Conservation (phyloP, 2,113 vertebrate species). For the Mugil cephalus region DNA sequence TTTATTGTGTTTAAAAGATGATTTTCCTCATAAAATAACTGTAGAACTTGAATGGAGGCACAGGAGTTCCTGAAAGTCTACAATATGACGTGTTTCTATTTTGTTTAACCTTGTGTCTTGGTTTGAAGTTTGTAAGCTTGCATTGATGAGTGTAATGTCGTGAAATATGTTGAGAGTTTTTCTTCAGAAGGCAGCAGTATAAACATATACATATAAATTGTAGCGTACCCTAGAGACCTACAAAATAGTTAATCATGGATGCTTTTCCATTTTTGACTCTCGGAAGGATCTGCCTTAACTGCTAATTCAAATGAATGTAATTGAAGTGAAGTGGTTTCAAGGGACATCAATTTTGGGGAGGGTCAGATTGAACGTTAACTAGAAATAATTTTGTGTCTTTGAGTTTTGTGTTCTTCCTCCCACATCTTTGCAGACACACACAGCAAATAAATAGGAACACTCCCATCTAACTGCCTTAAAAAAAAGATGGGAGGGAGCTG, state of each 20-base stretch:
- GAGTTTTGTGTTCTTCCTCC: neutral
- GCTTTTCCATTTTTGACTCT: neutral
- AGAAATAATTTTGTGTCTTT: neutral
- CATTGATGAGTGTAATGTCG: too few species aligned
- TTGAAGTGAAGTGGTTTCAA: too few species aligned
- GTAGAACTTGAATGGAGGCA: too few species aligned
- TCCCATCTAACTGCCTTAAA: constrained; percentile 64
- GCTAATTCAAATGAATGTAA: constrained; percentile 31
- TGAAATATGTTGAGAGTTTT: too few species aligned
- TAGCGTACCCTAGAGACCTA: neutral
- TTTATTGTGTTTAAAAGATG: neutral
- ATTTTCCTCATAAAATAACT: too few species aligned
- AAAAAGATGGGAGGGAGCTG: neutral
- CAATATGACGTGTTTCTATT: too few species aligned
- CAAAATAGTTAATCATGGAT: neutral
- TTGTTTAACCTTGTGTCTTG: too few species aligned
- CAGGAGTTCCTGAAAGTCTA: too few species aligned
- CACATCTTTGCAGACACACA: neutral
- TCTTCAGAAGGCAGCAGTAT: too few species aligned
- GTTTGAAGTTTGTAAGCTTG: too few species aligned
- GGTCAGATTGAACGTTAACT: too few species aligned
- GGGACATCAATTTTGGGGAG: neutral
- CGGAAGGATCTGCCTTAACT: constrained; percentile 46
- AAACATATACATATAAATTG: too few species aligned
- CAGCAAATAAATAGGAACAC: constrained; percentile 12